phyloP scores from a whole-genome alignment of 1,140 invertebrate genomes.

The Musca vetustissima region DNA sequence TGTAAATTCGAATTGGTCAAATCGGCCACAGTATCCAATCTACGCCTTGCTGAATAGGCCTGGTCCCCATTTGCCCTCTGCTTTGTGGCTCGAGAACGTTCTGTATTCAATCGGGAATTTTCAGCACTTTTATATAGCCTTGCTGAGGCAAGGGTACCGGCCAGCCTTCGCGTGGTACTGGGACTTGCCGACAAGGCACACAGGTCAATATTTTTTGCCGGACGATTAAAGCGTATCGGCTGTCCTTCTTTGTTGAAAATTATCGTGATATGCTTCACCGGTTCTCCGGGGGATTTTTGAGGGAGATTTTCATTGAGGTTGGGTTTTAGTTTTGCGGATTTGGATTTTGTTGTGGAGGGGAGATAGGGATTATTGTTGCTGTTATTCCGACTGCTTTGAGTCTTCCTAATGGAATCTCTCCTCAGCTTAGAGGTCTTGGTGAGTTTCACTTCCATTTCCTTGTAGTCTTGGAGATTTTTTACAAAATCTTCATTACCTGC shows the following conservation, averaged over 20 bases:
- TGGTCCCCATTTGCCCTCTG: neutral
- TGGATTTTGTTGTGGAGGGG: neutral
- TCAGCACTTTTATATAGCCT: slow-evolving; percentile 40
- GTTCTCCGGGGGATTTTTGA: neutral
- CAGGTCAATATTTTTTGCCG: slow-evolving; percentile 48
- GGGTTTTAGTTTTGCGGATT: neutral
- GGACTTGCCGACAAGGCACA: slow-evolving; percentile 42
- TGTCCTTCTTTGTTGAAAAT: slow-evolving; percentile 53
- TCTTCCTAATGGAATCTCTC: slow-evolving; percentile 2
- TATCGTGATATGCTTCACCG: slow-evolving; percentile 45
- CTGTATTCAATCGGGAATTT: neutral
- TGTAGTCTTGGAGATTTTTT: slow-evolving; percentile 25
- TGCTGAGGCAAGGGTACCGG: slow-evolving; percentile 43
- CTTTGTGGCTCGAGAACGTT: slow-evolving; percentile 8
- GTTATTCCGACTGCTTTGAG: neutral
- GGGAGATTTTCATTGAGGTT: neutral
- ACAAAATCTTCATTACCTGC: slow-evolving; percentile 43
- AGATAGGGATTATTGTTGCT: neutral
- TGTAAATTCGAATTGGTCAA: slow-evolving; percentile 6
- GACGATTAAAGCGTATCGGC: slow-evolving; percentile 48
- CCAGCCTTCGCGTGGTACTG: slow-evolving; percentile 40
- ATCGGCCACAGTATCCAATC: slow-evolving; percentile 17
- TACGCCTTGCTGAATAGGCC: slow-evolving; percentile 33
- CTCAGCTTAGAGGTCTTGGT: slow-evolving; percentile 6
- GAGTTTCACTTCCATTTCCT: slow-evolving; percentile 24